These are phyloP conservation scores for Pangasianodon hypophthalmus DNA, from an alignment of 2,113 vertebrate species.

Conservation along the genomic window DNA sequence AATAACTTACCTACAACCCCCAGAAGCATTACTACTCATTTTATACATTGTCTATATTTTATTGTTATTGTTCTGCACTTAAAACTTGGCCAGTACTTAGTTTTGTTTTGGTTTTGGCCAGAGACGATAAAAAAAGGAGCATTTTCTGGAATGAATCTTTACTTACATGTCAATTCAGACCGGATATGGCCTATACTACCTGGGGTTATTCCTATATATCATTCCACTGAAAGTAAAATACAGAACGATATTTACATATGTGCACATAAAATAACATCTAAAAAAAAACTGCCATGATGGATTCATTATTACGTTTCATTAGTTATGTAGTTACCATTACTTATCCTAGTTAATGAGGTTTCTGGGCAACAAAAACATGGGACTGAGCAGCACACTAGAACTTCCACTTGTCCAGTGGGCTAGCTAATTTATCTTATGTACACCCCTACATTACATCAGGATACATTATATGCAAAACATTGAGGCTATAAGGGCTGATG, in stretches of 20 bases:
- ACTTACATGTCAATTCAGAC: neutral
- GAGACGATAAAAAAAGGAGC: neutral
- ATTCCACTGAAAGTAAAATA: neutral
- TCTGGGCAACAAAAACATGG: neutral
- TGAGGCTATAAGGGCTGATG: neutral
- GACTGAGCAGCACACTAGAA: neutral
- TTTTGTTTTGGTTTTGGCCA: neutral
- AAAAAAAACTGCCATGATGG: neutral
- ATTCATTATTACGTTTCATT: neutral
- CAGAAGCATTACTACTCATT: neutral
- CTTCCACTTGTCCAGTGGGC: neutral
- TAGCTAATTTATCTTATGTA: neutral
- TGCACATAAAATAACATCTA: neutral
- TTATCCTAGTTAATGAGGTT: neutral
- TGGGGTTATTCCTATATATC: neutral
- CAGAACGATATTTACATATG: neutral
- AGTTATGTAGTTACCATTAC: neutral
- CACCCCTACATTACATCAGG: neutral
- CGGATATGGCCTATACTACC: neutral
- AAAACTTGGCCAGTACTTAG: neutral
- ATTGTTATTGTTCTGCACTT: neutral
- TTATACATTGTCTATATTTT: neutral
- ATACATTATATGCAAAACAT: too few relatives aligned
- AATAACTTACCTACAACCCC: neutral
- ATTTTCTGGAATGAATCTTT: neutral